Evolutionary conservation across 2,888 invertebrate genomes (phyloP).

Genomic region (Dryomyza anilis): DNA sequence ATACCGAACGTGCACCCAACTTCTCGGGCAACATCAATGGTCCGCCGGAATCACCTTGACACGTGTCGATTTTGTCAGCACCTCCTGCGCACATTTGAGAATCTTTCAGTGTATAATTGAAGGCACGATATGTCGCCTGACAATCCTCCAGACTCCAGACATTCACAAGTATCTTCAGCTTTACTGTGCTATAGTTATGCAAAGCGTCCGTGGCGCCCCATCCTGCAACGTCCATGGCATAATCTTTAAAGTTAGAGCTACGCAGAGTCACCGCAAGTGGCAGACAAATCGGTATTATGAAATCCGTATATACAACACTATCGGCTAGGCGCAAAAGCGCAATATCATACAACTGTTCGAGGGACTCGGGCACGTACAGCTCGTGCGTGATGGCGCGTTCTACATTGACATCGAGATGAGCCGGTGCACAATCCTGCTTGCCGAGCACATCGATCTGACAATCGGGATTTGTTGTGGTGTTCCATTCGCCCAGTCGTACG

Average conservation of each 20-base stretch:
- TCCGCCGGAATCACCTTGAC: constrained; percentile 70
- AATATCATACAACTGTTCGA: constrained; percentile 72
- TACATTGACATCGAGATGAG: constrained; percentile 67
- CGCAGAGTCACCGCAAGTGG: constrained; percentile 57
- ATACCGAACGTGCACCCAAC: constrained; percentile 61
- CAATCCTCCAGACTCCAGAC: constrained; percentile 63
- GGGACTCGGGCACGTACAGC: constrained; percentile 65
- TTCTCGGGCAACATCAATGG: constrained; percentile 63
- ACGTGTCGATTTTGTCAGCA: constrained; percentile 63
- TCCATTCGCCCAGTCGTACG: constrained; percentile 60
- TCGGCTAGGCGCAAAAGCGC: constrained; percentile 69
- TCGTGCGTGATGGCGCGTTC: constrained; percentile 71
- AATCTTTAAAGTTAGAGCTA: constrained; percentile 54
- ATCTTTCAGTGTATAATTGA: constrained; percentile 58
- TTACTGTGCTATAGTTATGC: constrained; percentile 63
- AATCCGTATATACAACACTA: constrained; percentile 65
- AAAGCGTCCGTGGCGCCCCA: constrained; percentile 69
- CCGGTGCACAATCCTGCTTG: constrained; percentile 65
- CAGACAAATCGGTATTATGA: constrained; percentile 67
- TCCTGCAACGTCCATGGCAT: constrained; percentile 66
- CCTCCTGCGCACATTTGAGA: constrained; percentile 70
- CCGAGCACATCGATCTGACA: constrained; percentile 46
- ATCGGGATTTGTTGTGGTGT: constrained; percentile 49
- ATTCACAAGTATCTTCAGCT: constrained; percentile 64
- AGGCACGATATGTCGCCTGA: constrained; percentile 62